Conservation (phyloP, 2,888 invertebrate genomes). For the Aspidapion aeneum region DNA sequence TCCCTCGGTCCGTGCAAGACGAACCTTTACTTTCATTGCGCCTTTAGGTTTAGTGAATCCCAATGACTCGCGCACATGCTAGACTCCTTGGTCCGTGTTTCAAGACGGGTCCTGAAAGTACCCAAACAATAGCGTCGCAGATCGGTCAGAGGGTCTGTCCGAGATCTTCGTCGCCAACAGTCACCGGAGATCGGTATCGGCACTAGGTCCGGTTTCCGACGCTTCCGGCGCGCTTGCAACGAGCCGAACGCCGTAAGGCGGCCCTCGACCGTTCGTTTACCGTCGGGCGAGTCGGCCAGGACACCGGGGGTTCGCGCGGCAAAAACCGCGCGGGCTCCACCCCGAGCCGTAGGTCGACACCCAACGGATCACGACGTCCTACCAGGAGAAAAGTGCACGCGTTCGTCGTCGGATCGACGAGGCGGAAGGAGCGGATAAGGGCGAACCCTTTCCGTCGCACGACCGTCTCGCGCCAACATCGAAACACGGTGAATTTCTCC, state of each 20-base stretch:
- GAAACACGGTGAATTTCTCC: constrained; percentile 31
- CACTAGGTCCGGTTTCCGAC: constrained; percentile 15
- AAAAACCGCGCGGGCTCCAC: constrained; percentile 25
- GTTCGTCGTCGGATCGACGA: constrained; percentile 28
- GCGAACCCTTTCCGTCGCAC: constrained; percentile 19
- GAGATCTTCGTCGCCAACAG: constrained; percentile 21
- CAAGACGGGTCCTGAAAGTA: constrained; percentile 65
- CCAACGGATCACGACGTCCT: constrained; percentile 55
- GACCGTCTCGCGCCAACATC: constrained; percentile 25
- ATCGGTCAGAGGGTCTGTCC: constrained; percentile 34
- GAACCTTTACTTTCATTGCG: constrained; percentile 63
- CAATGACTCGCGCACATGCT: constrained; percentile 68
- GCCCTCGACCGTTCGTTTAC: constrained; percentile 15
- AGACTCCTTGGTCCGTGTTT: constrained; percentile 75
- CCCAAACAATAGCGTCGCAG: constrained; percentile 44
- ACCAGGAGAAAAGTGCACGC: constrained; percentile 50
- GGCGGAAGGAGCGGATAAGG: constrained; percentile 21
- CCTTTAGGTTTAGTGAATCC: constrained; percentile 58
- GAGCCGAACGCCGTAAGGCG: constrained; percentile 9
- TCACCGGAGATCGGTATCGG: constrained; percentile 15
- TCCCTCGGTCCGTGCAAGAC: constrained; percentile 45
- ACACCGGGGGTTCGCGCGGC: constrained; percentile 17
- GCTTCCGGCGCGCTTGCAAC: constrained; percentile 13
- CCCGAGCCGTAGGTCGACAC: constrained; percentile 46
- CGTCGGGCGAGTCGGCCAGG: constrained; percentile 19